Evolutionary conservation across 1,140 invertebrate species (phyloP).

Genomic region (Lysiphlebus fabarum): DNA sequence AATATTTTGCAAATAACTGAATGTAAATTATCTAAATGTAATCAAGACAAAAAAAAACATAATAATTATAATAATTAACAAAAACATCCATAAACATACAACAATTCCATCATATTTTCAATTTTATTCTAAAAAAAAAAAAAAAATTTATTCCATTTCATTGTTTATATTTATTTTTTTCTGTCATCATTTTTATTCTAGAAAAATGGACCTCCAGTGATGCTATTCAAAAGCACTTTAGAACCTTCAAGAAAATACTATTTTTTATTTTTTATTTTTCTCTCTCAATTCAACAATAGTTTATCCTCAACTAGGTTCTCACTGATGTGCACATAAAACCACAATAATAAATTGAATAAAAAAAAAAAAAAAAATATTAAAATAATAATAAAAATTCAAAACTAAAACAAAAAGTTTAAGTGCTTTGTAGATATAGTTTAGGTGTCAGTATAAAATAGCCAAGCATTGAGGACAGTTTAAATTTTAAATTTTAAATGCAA

Average conservation of each 20-base stretch:
- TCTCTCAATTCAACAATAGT: too few species aligned
- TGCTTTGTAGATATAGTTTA: neutral
- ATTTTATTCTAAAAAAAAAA: too few species aligned
- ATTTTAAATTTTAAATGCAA: constrained; percentile 27
- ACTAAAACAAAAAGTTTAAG: neutral
- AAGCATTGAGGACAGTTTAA: neutral
- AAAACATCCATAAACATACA: too few species aligned
- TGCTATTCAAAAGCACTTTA: constrained; percentile 1
- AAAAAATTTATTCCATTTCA: too few species aligned
- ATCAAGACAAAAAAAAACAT: too few species aligned
- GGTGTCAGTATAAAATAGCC: too few species aligned
- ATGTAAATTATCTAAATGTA: too few species aligned
- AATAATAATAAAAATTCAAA: constrained; percentile 2
- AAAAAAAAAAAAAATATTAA: neutral
- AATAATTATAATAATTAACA: too few species aligned
- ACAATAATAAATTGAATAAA: neutral
- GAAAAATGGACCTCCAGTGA: neutral
- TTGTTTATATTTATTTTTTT: neutral
- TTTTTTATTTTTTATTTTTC: neutral
- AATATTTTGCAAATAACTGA: too few species aligned
- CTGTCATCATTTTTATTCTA: neutral
- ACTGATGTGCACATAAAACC: too few species aligned
- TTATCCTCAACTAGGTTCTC: too few species aligned
- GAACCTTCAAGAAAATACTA: neutral
- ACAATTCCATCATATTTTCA: too few species aligned